Percentiles rank a stretch among this genome's conserved stretches.
These are phyloP conservation scores for Amphiprion percula DNA, from an alignment of 2,113 vertebrate species.

Conservation along the genomic window DNA sequence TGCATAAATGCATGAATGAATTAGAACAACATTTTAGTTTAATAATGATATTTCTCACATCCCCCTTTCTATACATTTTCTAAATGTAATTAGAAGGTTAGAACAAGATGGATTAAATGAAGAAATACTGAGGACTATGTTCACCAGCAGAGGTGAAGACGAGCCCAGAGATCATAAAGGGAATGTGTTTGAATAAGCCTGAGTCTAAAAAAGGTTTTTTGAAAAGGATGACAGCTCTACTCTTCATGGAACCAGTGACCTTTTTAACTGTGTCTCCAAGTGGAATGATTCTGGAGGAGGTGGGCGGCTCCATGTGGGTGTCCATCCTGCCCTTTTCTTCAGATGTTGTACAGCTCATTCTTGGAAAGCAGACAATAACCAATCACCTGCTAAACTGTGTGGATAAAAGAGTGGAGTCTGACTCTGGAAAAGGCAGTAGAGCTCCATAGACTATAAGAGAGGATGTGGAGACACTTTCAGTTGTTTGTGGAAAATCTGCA, in stretches of 20 bases:
- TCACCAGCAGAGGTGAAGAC: neutral
- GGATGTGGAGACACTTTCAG: neutral
- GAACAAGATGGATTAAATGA: slow-evolving; percentile 5
- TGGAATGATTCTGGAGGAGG: slow-evolving; percentile 35
- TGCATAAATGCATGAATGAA: too few species aligned
- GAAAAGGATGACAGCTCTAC: slow-evolving; percentile 38
- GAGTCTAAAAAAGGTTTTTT: slow-evolving; percentile 18
- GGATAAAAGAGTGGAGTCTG: slow-evolving; percentile 27
- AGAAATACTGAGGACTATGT: neutral
- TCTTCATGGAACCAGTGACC: slow-evolving; percentile 43
- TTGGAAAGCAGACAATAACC: slow-evolving; percentile 37
- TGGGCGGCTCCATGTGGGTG: slow-evolving; percentile 15
- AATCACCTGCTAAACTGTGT: slow-evolving; percentile 20
- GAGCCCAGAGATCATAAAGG: slow-evolving; percentile 26
- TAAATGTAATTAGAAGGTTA: neutral
- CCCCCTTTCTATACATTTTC: neutral
- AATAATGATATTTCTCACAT: too few species aligned
- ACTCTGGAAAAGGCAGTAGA: neutral
- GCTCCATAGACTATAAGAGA: neutral
- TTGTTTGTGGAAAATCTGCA: neutral
- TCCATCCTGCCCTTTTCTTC: slow-evolving; percentile 52
- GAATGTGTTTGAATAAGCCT: neutral
- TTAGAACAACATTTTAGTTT: too few species aligned
- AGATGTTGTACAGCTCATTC: slow-evolving; percentile 41
- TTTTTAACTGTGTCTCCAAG: slow-evolving; percentile 54